phyloP scores from a whole-genome alignment of 2,888 invertebrate species.

The Holacanthella duospinosa region DNA sequence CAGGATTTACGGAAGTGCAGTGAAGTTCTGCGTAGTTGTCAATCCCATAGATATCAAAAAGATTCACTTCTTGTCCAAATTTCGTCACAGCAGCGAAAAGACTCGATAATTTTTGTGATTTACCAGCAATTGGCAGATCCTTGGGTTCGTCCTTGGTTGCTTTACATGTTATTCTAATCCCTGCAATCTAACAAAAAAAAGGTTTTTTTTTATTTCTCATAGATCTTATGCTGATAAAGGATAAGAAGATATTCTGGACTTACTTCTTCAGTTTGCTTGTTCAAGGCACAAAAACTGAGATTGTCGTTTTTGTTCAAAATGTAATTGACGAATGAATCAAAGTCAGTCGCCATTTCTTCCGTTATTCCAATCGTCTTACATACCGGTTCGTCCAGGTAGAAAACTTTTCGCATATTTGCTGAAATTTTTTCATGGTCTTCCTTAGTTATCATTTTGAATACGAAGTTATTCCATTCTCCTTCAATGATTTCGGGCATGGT shows the following conservation, averaged over 20 bases:
- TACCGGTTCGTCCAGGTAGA: constrained; percentile 2
- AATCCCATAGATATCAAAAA: constrained; percentile 3
- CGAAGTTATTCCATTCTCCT: constrained; percentile 7
- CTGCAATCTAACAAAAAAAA: constrained; percentile 6
- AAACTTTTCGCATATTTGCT: not conserved
- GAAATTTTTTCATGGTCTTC: not conserved
- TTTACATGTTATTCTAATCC: not conserved
- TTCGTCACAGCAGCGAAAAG: not conserved
- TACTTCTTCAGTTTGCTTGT: not conserved
- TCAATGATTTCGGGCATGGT: not conserved
- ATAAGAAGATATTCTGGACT: not conserved
- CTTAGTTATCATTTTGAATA: not conserved
- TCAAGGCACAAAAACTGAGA: not conserved
- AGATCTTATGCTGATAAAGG: no score
- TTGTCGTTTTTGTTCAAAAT: not conserved
- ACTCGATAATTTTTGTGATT: not conserved
- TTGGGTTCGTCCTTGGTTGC: not conserved
- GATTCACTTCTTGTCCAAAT: not conserved
- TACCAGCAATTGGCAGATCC: not conserved
- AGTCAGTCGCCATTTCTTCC: not conserved
- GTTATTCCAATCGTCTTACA: not conserved
- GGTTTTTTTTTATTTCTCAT: not conserved
- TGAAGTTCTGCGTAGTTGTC: constrained; percentile 6
- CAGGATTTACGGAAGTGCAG: constrained; percentile 1
- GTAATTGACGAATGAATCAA: not conserved